phyloP scores from a whole-genome alignment of 2,797 vertebrate genomes.

The Erithacus rubecula region DNA sequence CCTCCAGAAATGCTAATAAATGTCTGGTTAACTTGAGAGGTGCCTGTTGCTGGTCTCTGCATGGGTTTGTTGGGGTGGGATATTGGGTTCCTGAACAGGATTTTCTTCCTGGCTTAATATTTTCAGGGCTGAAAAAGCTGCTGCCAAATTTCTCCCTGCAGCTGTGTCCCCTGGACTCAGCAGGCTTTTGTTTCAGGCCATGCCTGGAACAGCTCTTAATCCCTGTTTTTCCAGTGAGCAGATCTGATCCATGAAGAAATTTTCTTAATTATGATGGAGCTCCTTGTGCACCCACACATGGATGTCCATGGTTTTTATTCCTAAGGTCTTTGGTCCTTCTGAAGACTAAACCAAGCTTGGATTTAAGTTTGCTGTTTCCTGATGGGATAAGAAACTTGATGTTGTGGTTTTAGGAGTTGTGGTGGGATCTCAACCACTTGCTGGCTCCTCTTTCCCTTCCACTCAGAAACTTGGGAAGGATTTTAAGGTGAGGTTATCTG shows the following conservation, averaged over 20 bases:
- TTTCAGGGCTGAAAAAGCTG: not conserved
- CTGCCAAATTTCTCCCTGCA: not conserved
- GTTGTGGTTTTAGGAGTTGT: accelerated
- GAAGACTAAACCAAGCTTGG: not conserved
- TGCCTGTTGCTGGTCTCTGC: not conserved
- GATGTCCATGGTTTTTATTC: not conserved
- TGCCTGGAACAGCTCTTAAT: not conserved
- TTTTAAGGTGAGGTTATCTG: not conserved
- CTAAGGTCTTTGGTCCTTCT: not conserved
- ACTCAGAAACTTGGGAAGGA: not conserved
- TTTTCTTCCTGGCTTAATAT: not conserved
- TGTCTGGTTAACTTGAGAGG: conserved; percentile 62
- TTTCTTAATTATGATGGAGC: not conserved
- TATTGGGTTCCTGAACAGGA: accelerated
- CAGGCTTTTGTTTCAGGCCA: not conserved
- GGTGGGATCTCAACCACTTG: not conserved
- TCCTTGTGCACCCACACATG: not conserved
- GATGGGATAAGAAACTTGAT: not conserved
- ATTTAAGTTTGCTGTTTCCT: not conserved
- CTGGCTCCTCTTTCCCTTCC: not conserved
- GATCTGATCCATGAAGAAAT: not conserved
- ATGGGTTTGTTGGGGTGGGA: not conserved
- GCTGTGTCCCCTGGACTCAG: not conserved
- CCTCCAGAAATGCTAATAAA: conserved; percentile 84
- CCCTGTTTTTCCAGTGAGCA: not conserved